A percentile compares a stretch with the other conserved stretches of the same genome.
These are phyloP conservation scores for Opisthocomus hoazin DNA, from an alignment of 2,113 vertebrate genomes.

Conservation along the genomic window DNA sequence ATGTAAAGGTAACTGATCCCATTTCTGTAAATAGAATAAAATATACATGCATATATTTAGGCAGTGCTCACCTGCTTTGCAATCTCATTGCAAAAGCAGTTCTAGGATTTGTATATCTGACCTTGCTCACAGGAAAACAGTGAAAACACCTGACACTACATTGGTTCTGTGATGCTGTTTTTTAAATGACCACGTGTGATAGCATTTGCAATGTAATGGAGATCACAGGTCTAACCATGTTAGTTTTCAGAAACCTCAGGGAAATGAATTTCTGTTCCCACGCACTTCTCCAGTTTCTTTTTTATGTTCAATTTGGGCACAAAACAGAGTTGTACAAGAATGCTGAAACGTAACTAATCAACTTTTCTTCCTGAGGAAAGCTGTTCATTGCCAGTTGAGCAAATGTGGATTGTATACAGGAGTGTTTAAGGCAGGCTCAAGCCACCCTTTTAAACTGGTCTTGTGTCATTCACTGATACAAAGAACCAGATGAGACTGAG, in stretches of 20 bases:
- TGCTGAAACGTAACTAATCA: neutral
- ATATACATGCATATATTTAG: neutral
- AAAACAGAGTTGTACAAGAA: neutral
- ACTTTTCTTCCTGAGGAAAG: neutral
- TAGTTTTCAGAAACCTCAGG: neutral
- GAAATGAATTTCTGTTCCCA: neutral
- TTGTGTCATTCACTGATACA: neutral
- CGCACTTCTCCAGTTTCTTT: neutral
- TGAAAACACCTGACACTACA: neutral
- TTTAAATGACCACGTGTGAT: neutral
- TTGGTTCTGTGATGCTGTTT: neutral
- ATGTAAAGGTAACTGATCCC: neutral
- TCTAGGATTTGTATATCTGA: neutral
- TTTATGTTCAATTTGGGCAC: neutral
- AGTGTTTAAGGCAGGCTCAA: neutral
- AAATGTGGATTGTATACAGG: accelerated
- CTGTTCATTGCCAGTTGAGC: neutral
- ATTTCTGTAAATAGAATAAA: neutral
- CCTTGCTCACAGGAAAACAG: neutral
- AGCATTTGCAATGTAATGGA: neutral
- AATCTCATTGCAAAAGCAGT: neutral
- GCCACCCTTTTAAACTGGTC: neutral
- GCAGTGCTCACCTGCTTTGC: neutral
- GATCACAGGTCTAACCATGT: neutral
- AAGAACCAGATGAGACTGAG: neutral